Conservation (phyloP, 2,888 invertebrate species). For the Eledone cirrhosa region DNA sequence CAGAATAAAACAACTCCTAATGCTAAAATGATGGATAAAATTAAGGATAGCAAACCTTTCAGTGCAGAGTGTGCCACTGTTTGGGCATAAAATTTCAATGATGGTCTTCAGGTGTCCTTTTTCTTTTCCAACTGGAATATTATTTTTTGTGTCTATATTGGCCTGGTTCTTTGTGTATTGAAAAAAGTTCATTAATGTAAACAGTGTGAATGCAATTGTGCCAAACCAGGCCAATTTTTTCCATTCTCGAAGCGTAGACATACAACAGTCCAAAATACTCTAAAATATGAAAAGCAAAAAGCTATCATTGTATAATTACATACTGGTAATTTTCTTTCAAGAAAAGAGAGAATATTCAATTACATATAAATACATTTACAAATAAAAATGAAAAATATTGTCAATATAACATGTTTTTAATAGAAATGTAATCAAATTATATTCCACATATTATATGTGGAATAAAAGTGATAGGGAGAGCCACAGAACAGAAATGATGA, state of each 20-base stretch:
- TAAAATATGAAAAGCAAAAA: not conserved
- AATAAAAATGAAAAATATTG: too few species aligned
- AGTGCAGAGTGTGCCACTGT: constrained; percentile 7
- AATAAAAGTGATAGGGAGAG: too few species aligned
- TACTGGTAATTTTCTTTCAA: too few species aligned
- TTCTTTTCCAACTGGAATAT: not conserved
- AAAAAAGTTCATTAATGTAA: constrained; percentile 14
- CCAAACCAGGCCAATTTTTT: constrained; percentile 19
- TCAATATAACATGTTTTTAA: too few species aligned
- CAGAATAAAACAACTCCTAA: too few species aligned
- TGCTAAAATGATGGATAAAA: too few species aligned
- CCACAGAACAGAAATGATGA: too few species aligned
- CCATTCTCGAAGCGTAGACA: constrained; percentile 27
- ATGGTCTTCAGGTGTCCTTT: constrained; percentile 9
- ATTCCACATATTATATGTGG: too few species aligned
- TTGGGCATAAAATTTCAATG: constrained; percentile 8
- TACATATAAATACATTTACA: too few species aligned
- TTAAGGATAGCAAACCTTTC: not conserved
- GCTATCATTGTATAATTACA: too few species aligned
- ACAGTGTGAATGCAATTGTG: constrained; percentile 11
- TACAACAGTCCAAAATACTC: not conserved
- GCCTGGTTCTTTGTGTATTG: constrained; percentile 20
- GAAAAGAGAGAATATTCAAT: too few species aligned
- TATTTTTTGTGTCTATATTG: not conserved
- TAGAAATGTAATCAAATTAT: too few species aligned